A percentile compares a stretch with the other conserved stretches of the same genome.
Evolutionary conservation across 2,888 invertebrate genomes (phyloP).

Genomic region (Leptopilina drosophilae): DNA sequence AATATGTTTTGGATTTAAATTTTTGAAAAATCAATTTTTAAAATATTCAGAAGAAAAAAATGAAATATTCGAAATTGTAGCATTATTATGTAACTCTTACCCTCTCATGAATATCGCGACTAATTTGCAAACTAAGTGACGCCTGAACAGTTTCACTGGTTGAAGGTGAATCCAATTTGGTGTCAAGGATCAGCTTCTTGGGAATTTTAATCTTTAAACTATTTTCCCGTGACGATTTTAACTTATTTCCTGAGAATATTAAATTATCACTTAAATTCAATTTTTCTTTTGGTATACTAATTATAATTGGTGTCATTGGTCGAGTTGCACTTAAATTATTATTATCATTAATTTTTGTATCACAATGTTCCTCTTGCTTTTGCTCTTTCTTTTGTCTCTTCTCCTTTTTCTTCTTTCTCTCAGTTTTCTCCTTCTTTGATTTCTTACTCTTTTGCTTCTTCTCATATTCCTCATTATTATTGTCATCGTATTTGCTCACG

Average conservation of each 20-base stretch:
- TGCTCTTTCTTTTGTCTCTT: background rate
- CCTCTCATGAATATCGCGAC: background rate
- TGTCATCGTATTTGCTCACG: too few relatives aligned
- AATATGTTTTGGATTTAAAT: too few relatives aligned
- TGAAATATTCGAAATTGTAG: background rate
- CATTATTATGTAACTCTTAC: background rate
- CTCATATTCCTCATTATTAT: background rate
- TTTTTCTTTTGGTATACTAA: slow-evolving; percentile 18
- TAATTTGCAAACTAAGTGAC: background rate
- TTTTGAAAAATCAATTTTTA: too few relatives aligned
- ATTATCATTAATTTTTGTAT: background rate
- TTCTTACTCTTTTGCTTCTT: background rate
- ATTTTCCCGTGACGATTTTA: background rate
- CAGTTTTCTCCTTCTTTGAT: slow-evolving; percentile 3
- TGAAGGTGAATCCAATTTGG: background rate
- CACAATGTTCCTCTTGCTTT: background rate
- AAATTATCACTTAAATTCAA: background rate
- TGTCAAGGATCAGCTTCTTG: slow-evolving; percentile 11
- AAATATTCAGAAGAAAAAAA: background rate
- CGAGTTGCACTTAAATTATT: background rate
- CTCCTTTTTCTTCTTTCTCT: background rate
- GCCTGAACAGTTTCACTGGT: background rate
- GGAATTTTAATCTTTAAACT: slow-evolving; percentile 22
- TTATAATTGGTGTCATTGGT: background rate
- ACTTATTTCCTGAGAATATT: background rate